Conservation (phyloP, 1,140 invertebrate genomes). For the Dryas iulia region DNA sequence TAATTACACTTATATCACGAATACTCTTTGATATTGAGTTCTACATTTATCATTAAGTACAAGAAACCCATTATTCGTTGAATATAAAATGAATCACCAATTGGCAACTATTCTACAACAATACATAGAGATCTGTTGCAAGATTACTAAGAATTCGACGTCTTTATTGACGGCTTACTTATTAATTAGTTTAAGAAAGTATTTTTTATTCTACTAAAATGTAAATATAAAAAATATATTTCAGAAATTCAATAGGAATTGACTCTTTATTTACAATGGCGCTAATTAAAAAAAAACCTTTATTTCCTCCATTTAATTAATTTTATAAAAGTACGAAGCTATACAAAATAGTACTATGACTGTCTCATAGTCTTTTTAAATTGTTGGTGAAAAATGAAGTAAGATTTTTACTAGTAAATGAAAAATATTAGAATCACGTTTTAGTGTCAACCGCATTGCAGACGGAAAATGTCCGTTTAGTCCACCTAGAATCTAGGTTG, state of each 20-base stretch:
- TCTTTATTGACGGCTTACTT: no score
- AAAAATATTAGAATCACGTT: background rate
- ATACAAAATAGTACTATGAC: no score
- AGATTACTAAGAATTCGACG: background rate
- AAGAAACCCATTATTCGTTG: background rate
- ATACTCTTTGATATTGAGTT: background rate
- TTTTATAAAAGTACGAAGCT: no score
- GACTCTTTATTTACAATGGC: no score
- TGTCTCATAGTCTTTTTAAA: no score
- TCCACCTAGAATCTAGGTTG: constrained; percentile 14
- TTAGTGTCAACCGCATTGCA: constrained; percentile 8
- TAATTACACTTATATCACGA: background rate
- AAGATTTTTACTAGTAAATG: background rate
- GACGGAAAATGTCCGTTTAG: background rate
- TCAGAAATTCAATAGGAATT: no score
- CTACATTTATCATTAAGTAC: background rate
- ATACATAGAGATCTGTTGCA: background rate
- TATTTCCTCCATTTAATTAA: no score
- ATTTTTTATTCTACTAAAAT: no score
- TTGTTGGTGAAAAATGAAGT: no score
- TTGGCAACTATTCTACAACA: background rate
- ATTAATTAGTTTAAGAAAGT: no score
- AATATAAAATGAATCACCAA: background rate
- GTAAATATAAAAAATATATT: no score
- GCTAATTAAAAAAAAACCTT: no score